Evolutionary conservation across 53 echinoderm and acorn worm species (phyloP).

Genomic region (Echinarachnius parma): DNA sequence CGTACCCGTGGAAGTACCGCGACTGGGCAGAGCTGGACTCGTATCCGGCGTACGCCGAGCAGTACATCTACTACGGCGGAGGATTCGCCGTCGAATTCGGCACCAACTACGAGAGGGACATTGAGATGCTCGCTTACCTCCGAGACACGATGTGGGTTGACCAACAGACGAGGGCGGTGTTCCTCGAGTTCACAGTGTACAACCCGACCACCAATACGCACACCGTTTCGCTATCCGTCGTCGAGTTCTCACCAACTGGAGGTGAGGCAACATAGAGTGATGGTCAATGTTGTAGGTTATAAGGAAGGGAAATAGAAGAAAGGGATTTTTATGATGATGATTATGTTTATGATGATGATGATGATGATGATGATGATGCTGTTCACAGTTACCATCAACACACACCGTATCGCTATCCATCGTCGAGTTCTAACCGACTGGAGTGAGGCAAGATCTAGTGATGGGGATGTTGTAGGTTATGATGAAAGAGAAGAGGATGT

Average conservation of each 20-base stretch:
- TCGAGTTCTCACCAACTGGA: constrained; percentile 76
- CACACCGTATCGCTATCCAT: too few relatives aligned
- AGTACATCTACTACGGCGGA: constrained; percentile 67
- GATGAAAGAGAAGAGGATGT: constrained; percentile 12
- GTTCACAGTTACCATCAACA: too few relatives aligned
- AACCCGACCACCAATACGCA: constrained; percentile 72
- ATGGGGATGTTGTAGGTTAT: constrained; percentile 11
- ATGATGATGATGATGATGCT: too few relatives aligned
- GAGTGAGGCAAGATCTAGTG: too few relatives aligned
- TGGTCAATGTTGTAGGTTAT: too few relatives aligned
- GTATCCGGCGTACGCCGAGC: constrained; percentile 63
- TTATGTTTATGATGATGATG: too few relatives aligned
- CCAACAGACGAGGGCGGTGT: constrained; percentile 75
- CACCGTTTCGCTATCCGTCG: constrained; percentile 46
- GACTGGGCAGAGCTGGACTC: constrained; percentile 81
- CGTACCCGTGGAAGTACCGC: constrained; percentile 69
- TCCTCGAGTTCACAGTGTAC: constrained; percentile 75
- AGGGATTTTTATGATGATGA: too few relatives aligned
- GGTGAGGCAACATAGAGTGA: too few relatives aligned
- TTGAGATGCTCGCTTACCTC: constrained; percentile 68
- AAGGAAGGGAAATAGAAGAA: too few relatives aligned
- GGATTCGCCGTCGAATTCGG: constrained; percentile 69
- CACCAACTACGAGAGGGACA: constrained; percentile 46
- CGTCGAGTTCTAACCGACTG: too few relatives aligned
- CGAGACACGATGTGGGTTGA: constrained; percentile 66